phyloP scores from a whole-genome alignment of 37 sponge, comb jelly and placozoan genomes.

The Cliona cf. orientalis region DNA sequence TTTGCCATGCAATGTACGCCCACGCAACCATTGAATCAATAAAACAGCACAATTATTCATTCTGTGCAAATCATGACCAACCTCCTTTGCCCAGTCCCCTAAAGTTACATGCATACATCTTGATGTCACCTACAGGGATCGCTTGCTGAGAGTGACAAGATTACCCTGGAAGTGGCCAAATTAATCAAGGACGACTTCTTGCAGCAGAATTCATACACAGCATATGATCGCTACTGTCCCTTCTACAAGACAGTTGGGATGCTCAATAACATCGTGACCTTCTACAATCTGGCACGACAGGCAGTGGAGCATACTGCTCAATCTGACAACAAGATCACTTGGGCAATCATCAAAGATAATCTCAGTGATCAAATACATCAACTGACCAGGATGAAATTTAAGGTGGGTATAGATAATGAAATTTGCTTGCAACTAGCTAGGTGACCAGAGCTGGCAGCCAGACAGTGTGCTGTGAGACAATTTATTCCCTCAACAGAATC shows the following conservation, averaged over 20 bases:
- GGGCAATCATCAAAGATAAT: slow-evolving; percentile 89
- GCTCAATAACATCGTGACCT: slow-evolving; percentile 92
- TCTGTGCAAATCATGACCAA: too few species aligned
- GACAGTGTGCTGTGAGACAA: neutral
- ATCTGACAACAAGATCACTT: slow-evolving; percentile 95
- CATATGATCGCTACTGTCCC: slow-evolving; percentile 94
- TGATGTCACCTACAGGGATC: slow-evolving; percentile 71
- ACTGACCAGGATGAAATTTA: slow-evolving; percentile 98
- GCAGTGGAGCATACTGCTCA: slow-evolving; percentile 95
- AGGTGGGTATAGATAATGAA: slow-evolving; percentile 68
- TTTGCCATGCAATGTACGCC: too few species aligned
- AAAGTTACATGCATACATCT: too few species aligned
- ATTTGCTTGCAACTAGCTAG: too few species aligned
- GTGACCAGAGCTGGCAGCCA: too few species aligned
- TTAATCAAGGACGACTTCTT: slow-evolving; percentile 98
- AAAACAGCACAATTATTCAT: too few species aligned
- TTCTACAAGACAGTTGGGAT: slow-evolving; percentile 99
- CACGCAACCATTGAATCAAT: too few species aligned
- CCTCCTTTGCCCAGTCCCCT: too few species aligned
- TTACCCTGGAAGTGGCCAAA: slow-evolving; percentile 95
- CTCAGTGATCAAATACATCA: slow-evolving; percentile 80
- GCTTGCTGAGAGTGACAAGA: slow-evolving; percentile 96
- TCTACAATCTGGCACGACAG: slow-evolving; percentile 93
- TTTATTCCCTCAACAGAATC: slow-evolving; percentile 55
- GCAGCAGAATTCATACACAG: slow-evolving; percentile 97